Conservation (phyloP, 1,140 invertebrate genomes). For the Aphelenchoides avenae region DNA sequence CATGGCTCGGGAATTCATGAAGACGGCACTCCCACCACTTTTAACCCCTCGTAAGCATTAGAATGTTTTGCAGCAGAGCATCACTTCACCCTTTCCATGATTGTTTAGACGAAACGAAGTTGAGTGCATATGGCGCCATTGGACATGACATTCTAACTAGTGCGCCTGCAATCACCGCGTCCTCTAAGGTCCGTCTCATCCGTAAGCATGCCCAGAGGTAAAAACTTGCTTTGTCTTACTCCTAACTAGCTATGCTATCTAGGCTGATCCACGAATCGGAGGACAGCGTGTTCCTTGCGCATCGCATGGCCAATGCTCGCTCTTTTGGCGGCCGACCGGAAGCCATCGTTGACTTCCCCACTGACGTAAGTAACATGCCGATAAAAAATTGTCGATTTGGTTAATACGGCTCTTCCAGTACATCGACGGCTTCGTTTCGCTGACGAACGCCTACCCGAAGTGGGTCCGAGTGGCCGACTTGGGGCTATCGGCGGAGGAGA, state of each 20-base stretch:
- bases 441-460: constrained; percentile 21
- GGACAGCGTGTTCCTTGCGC: constrained; percentile 31
- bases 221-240: not conserved
- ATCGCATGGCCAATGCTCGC: constrained; percentile 32
- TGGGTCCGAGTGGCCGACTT: constrained; percentile 18
- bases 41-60: constrained; percentile 17
- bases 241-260: not conserved
- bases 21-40: constrained; percentile 30
- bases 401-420: constrained; percentile 17
- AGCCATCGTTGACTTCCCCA: constrained; percentile 34
- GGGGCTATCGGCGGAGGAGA: constrained; percentile 7
- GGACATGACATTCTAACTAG: not conserved
- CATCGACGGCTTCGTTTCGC: constrained; percentile 16
- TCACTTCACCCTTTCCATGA: constrained; percentile 1
- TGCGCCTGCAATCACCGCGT: too few species aligned
- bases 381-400: not conserved
- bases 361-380: constrained; percentile 17
- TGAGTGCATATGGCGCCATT: constrained; percentile 4
- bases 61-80: constrained; percentile 7
- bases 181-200: constrained; percentile 30
- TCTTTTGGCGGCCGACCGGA: constrained; percentile 19
- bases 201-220: constrained; percentile 40
- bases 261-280: constrained; percentile 33
- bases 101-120: constrained; percentile 17
- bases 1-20: constrained; percentile 28